Evolutionary conservation across 2,113 vertebrate species (phyloP).

Genomic region (Nerophis ophidion): DNA sequence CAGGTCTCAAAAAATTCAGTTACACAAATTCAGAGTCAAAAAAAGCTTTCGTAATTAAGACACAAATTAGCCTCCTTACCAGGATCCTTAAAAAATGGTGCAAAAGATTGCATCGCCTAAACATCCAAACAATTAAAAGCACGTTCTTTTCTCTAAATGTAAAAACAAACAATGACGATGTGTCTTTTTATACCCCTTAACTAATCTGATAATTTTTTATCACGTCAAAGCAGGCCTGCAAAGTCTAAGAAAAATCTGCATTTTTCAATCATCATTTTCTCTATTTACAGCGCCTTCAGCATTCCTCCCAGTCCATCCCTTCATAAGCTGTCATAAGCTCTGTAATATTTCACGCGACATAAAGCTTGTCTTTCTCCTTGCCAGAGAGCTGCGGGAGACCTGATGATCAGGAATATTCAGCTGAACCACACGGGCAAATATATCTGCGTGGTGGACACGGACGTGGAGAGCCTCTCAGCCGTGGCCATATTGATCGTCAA

Average conservation of each 20-base stretch:
- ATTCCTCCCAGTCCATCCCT: conserved; percentile 33
- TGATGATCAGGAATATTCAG: conserved; percentile 93
- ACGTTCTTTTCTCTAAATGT: too few relatives aligned
- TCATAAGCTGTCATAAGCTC: conserved; percentile 57
- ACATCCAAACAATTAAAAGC: too few relatives aligned
- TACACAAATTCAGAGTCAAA: too few relatives aligned
- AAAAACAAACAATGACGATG: not conserved
- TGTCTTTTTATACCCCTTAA: not conserved
- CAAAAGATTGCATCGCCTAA: not conserved
- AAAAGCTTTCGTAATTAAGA: too few relatives aligned
- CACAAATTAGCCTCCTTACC: too few relatives aligned
- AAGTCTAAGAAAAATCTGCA: conserved; percentile 19
- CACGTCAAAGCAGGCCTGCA: not conserved
- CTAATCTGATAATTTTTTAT: not conserved
- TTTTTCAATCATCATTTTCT: not conserved
- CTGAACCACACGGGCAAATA: conserved; percentile 86
- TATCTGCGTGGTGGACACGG: conserved; percentile 85
- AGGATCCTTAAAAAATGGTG: too few relatives aligned
- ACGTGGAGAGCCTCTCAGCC: conserved; percentile 86
- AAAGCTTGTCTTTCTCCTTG: conserved; percentile 42
- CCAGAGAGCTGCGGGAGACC: conserved; percentile 83
- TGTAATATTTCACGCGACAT: conserved; percentile 60
- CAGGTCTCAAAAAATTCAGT: too few relatives aligned
- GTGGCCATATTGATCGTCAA: conserved; percentile 83
- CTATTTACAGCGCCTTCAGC: conserved; percentile 18